phyloP scores from a whole-genome alignment of 1,140 invertebrate species.

The Caenorhabditis remanei region DNA sequence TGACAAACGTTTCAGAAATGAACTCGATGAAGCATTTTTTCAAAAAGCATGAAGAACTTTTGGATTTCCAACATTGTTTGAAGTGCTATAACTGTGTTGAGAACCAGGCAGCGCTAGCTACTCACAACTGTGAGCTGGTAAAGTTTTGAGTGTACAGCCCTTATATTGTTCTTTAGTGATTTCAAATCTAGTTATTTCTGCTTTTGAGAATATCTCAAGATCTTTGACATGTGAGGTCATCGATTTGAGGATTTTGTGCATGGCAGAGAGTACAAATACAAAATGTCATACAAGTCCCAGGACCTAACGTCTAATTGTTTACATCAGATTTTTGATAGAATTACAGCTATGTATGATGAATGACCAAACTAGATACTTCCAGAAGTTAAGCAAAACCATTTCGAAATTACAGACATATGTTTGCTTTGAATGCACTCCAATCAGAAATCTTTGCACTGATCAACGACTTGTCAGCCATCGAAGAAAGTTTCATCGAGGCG shows the following conservation, averaged over 20 bases:
- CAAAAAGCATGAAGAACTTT: conserved; percentile 72
- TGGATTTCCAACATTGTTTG: conserved; percentile 75
- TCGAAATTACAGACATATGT: conserved; percentile 68
- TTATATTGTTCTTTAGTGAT: not conserved
- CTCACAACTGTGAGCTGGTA: conserved; percentile 74
- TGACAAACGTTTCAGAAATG: conserved; percentile 77
- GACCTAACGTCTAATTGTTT: too few species aligned
- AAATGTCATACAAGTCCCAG: too few species aligned
- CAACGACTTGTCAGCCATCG: conserved; percentile 71
- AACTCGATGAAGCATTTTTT: conserved; percentile 76
- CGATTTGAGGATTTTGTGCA: too few species aligned
- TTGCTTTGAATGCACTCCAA: conserved; percentile 76
- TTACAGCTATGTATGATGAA: not conserved
- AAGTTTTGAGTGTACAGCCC: not conserved
- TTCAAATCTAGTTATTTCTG: too few species aligned
- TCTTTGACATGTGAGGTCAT: too few species aligned
- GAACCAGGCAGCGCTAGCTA: conserved; percentile 67
- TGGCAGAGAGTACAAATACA: too few species aligned
- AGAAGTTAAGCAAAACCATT: not conserved
- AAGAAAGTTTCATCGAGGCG: conserved; percentile 73
- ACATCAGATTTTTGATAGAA: too few species aligned
- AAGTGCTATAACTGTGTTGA: conserved; percentile 75
- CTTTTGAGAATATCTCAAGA: too few species aligned
- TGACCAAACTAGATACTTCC: not conserved
- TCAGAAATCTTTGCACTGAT: conserved; percentile 76